Evolutionary conservation across 2,797 vertebrate genomes (phyloP), one percentile per base, ranked within the genome.

Genomic region (Staurois parvus): DNA sequence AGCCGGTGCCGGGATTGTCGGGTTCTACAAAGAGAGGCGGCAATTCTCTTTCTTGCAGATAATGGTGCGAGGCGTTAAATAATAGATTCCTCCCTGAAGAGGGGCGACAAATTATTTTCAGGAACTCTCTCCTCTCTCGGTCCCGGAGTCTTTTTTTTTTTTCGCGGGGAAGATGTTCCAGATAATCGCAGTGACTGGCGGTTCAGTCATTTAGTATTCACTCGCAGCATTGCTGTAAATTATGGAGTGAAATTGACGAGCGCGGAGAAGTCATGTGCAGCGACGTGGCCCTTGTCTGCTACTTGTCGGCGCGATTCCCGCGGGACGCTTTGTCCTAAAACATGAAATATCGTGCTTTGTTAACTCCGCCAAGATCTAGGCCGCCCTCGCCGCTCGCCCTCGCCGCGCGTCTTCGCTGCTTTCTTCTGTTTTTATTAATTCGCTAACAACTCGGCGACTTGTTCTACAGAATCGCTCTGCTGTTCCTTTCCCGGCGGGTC

Each of bases 401-500:
- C 26, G 7, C 9, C 2, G 24, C 7, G n/a, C n/a, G n/a, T n/a
- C n/a, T n/a, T n/a, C n/a, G n/a, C n/a, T n/a, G n/a, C n/a, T n/a
- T n/a, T n/a, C n/a, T n/a, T 56, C 34, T 45, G 42, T 45, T 12
- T 45, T 45, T 45, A 4, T 52, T 15, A 10, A 30, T 8, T 32
- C 17, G 13, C 64, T 37, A 26, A 21, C 34, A 9, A 24, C 11
- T 95, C 90, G 88, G 88, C 88, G 88, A 37, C 37, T 37, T 37
- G 37, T 37, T 37, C 10, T 37, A 37, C 37, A 37, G 37, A 88
- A 45, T 45, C 10, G 11, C 13, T 45, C 42, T 12, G 42, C 42
- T 13, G 12, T 45, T 45, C 42, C 11, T 13, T 45, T 45, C 42
- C 13, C 0, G 2, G 42, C 3, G 11, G 11, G 42, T 45, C 42